Evolutionary conservation across 2,888 invertebrate genomes (phyloP).

Genomic region (Catocala nupta): DNA sequence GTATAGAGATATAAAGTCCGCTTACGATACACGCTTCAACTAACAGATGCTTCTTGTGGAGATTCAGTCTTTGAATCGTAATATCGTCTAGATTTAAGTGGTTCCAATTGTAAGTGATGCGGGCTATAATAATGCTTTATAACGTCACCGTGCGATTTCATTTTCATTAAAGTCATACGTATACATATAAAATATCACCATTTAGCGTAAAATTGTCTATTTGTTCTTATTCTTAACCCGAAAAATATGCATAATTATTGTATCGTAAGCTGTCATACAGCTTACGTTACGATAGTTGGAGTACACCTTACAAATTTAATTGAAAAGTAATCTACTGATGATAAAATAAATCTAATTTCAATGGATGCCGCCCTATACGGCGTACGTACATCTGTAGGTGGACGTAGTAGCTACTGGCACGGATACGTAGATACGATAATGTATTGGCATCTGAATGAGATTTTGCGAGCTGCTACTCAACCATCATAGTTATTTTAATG

Average conservation of each 20-base stretch:
- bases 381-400: background rate
- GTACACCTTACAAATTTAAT: too few species aligned
- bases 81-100: slow-evolving; percentile 49
- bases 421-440: slow-evolving; percentile 42
- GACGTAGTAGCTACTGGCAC: background rate
- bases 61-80: slow-evolving; percentile 43
- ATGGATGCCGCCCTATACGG: too few species aligned
- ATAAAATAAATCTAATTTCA: too few species aligned
- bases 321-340: too few species aligned
- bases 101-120: slow-evolving; percentile 49
- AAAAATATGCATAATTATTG: too few species aligned
- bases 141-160: slow-evolving; percentile 33
- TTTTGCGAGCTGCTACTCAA: slow-evolving; percentile 64
- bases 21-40: slow-evolving; percentile 18
- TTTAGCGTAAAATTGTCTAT: too few species aligned
- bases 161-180: background rate
- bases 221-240: too few species aligned
- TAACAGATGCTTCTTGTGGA: slow-evolving; percentile 42
- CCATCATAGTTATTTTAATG: slow-evolving; percentile 75
- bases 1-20: slow-evolving; percentile 27
- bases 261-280: too few species aligned
- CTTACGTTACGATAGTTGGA: too few species aligned
- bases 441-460: slow-evolving; percentile 72
- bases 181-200: too few species aligned
- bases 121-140: slow-evolving; percentile 43